These are phyloP conservation scores for Sesia bembeciformis DNA, from an alignment of 2,888 invertebrate species.

Conservation along the genomic window DNA sequence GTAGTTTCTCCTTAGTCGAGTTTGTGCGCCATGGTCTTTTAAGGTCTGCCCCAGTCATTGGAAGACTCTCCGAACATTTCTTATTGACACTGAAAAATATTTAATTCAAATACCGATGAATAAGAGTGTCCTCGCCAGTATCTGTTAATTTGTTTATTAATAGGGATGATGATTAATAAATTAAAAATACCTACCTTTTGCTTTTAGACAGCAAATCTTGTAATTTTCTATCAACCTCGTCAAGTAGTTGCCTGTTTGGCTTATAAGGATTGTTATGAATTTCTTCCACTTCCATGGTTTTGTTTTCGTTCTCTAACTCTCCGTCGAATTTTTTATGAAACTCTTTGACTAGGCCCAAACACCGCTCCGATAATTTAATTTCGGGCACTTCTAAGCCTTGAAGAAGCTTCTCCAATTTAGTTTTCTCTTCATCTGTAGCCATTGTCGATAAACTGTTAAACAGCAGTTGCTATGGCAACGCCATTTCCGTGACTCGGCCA, in stretches of 20 bases:
- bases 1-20: conserved; percentile 45
- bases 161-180: neutral
- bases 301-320: conserved; percentile 31
- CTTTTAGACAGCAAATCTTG: conserved; percentile 28
- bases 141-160: neutral
- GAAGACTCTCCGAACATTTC: conserved; percentile 12
- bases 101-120: neutral
- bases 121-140: too few relatives aligned
- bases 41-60: conserved; percentile 26
- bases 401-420: conserved; percentile 45
- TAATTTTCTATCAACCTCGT: conserved; percentile 47
- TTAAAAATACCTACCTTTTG: conserved; percentile 28
- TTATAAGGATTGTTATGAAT: conserved; percentile 46
- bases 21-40: conserved; percentile 59
- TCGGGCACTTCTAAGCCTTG: conserved; percentile 49
- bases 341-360: conserved; percentile 37
- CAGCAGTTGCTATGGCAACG: conserved; percentile 15
- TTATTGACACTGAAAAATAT: conserved; percentile 30
- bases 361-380: conserved; percentile 44
- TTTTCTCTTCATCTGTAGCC: conserved; percentile 60
- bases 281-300: conserved; percentile 7
- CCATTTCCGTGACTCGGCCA: conserved; percentile 1
- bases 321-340: conserved; percentile 37
- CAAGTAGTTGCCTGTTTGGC: conserved; percentile 35
- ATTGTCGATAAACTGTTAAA: conserved; percentile 17